These are phyloP conservation scores for Octopus bimaculoides DNA, from an alignment of 1,140 invertebrate species.

Conservation along the genomic window DNA sequence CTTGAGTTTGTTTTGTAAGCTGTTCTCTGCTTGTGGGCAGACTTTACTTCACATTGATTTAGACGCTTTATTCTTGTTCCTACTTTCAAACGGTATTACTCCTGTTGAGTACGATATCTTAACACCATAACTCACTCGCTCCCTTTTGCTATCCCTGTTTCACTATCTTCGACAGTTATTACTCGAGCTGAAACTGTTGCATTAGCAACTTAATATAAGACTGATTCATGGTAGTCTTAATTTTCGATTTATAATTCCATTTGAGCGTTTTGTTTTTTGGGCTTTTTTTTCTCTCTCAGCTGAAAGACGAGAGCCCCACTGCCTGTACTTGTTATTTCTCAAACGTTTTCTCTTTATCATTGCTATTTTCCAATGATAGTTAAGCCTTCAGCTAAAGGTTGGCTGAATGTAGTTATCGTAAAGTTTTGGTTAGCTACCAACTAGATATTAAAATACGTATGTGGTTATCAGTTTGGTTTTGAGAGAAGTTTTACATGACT, in stretches of 20 bases:
- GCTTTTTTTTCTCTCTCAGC: no score
- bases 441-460: no score
- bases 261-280: no score
- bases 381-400: no score
- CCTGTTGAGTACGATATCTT: background rate
- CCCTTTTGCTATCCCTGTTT: background rate
- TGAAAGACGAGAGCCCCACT: no score
- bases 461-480: no score
- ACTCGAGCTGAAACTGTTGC: background rate
- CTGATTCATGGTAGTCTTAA: no score
- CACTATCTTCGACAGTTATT: background rate
- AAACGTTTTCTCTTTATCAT: background rate
- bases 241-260: no score
- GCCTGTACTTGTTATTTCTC: background rate
- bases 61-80: background rate
- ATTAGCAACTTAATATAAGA: no score
- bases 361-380: background rate
- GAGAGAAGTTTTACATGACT: no score
- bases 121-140: background rate
- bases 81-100: background rate
- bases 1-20: background rate
- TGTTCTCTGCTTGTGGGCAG: background rate
- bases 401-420: no score
- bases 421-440: no score
- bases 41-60: background rate